Conservation (phyloP, 2,888 invertebrate species). For the Dyspetes luteomarginatus region DNA sequence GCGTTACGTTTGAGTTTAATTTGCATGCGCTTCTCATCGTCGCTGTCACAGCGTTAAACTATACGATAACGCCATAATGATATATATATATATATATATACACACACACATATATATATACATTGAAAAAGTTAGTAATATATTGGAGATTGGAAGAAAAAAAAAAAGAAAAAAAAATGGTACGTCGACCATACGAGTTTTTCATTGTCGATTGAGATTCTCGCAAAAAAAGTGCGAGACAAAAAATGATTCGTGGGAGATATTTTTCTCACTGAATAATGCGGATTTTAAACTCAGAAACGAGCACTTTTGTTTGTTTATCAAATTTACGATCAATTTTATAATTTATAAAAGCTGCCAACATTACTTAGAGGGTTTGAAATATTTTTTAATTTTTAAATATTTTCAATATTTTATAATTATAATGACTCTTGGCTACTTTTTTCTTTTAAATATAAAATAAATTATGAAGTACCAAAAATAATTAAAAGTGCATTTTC, state of each 20-base stretch:
- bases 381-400: too few relatives aligned
- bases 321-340: background rate
- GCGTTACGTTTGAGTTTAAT: constrained; percentile 70
- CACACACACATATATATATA: constrained; percentile 29
- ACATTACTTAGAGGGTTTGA: too few relatives aligned
- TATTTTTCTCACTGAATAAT: background rate
- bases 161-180: constrained; percentile 64
- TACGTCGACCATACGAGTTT: constrained; percentile 69
- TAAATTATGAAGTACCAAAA: too few relatives aligned
- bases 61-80: constrained; percentile 68
- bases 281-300: background rate
- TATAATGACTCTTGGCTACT: too few relatives aligned
- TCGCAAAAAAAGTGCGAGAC: background rate
- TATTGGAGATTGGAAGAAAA: constrained; percentile 57
- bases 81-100: constrained; percentile 42
- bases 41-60: constrained; percentile 70
- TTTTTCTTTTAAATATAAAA: too few relatives aligned
- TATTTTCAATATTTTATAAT: too few relatives aligned
- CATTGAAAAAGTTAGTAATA: constrained; percentile 69
- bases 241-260: background rate
- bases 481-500: too few relatives aligned
- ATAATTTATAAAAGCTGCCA: background rate
- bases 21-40: constrained; percentile 75
- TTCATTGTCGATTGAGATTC: constrained; percentile 29
- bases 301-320: background rate